Evolutionary conservation across 2,113 vertebrate genomes (phyloP).

Genomic region (Dissostichus mawsoni): DNA sequence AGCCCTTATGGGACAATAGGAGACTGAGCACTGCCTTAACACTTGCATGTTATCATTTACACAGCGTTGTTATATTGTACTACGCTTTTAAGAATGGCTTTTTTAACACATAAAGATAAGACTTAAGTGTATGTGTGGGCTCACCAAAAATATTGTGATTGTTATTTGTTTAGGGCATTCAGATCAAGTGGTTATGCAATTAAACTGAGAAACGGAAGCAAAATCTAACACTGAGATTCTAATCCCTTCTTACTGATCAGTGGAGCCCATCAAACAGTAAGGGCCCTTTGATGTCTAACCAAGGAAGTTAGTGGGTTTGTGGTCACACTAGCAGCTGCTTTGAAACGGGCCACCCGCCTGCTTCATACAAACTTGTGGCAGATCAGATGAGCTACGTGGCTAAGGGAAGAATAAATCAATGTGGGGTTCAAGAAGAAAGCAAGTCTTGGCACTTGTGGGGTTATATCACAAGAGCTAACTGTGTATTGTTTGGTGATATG

Average conservation of each 20-base stretch:
- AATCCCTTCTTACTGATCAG: constrained; percentile 7
- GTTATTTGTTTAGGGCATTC: constrained; percentile 8
- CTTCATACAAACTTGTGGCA: not conserved
- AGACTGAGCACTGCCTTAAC: constrained; percentile 18
- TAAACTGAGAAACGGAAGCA: not conserved
- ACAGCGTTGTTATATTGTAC: not conserved
- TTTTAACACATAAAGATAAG: not conserved
- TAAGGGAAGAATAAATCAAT: not conserved
- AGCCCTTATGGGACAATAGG: constrained; percentile 23
- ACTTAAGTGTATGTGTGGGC: not conserved
- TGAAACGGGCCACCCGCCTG: constrained; percentile 17
- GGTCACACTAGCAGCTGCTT: constrained; percentile 25
- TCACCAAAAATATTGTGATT: constrained; percentile 19
- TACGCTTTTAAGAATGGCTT: constrained; percentile 8
- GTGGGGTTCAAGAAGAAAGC: not conserved
- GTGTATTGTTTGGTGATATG: not conserved
- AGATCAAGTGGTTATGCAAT: constrained; percentile 28
- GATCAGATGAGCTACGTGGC: not conserved
- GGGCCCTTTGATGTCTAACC: not conserved
- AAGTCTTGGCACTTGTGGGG: not conserved
- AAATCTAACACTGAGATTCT: not conserved
- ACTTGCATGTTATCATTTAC: constrained; percentile 17
- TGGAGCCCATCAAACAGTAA: constrained; percentile 2
- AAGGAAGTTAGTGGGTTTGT: constrained; percentile 40
- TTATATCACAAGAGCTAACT: not conserved